These are phyloP conservation scores for Epinephelus fuscoguttatus DNA, from an alignment of 2,113 vertebrate species.

Conservation along the genomic window DNA sequence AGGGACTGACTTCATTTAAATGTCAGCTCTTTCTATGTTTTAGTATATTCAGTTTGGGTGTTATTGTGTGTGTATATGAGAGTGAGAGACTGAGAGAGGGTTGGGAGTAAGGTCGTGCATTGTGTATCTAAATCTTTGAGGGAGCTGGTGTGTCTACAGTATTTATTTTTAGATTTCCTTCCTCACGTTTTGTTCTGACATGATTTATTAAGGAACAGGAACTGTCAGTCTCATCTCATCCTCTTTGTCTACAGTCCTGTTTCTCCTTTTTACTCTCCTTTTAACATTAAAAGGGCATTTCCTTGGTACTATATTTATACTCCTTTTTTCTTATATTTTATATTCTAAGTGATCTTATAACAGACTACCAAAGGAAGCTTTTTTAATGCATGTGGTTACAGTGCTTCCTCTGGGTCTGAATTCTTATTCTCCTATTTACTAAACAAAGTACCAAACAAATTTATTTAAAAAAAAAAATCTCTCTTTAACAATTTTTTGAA, in stretches of 20 bases:
- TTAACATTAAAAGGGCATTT: not conserved
- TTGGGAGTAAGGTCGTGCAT: not conserved
- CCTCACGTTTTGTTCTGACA: conserved; percentile 30
- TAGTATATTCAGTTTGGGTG: not conserved
- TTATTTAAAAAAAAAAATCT: not conserved
- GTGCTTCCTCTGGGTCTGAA: not conserved
- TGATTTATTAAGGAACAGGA: conserved; percentile 34
- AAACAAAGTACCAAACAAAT: not conserved
- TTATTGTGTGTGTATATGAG: not conserved
- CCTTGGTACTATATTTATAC: not conserved
- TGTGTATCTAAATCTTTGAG: conserved; percentile 24
- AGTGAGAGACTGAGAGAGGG: not conserved
- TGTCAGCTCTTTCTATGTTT: conserved; percentile 15
- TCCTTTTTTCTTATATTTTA: not conserved
- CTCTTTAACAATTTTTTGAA: too few species aligned
- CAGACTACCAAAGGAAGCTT: not conserved
- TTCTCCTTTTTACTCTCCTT: not conserved
- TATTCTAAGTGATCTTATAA: not conserved
- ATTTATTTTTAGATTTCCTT: conserved; percentile 27
- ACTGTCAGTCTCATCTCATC: conserved; percentile 25
- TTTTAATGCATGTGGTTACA: not conserved
- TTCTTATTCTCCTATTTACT: not conserved
- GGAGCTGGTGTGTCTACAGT: conserved; percentile 2
- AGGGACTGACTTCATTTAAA: conserved; percentile 16
- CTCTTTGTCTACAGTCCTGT: not conserved